Conservation (phyloP, 2,888 invertebrate genomes). For the Adela reaumurella region DNA sequence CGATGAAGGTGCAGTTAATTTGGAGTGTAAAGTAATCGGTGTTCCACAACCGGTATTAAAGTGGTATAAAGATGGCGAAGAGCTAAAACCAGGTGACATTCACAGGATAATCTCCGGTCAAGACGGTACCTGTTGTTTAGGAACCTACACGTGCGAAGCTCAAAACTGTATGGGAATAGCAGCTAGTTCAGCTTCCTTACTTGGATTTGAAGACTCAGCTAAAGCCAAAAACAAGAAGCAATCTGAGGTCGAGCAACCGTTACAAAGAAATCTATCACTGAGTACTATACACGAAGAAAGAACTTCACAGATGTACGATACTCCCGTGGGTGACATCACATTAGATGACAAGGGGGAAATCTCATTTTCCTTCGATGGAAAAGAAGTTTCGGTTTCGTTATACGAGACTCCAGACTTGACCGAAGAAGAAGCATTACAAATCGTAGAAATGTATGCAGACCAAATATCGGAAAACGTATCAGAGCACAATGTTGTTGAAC, state of each 20-base stretch:
- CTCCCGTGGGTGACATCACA: constrained; percentile 72
- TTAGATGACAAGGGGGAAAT: constrained; percentile 81
- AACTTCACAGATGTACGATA: constrained; percentile 84
- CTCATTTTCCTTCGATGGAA: constrained; percentile 87
- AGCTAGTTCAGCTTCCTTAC: constrained; percentile 81
- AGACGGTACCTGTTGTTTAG: constrained; percentile 85
- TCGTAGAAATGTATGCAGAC: constrained; percentile 92
- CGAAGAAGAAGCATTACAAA: constrained; percentile 87
- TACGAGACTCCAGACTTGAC: constrained; percentile 92
- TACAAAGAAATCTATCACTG: constrained; percentile 76
- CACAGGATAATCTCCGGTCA: constrained; percentile 87
- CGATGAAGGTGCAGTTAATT: constrained; percentile 85
- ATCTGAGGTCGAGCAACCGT: constrained; percentile 42
- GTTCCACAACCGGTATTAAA: constrained; percentile 86
- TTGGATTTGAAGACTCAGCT: constrained; percentile 78
- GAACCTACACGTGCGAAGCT: constrained; percentile 89
- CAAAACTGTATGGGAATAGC: constrained; percentile 89
- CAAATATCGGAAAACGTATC: constrained; percentile 84
- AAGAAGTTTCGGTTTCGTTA: constrained; percentile 85
- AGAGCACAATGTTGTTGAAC: constrained; percentile 81
- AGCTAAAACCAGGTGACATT: constrained; percentile 86
- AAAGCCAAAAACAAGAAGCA: constrained; percentile 52
- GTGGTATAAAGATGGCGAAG: constrained; percentile 90
- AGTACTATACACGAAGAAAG: constrained; percentile 90
- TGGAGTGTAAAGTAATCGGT: constrained; percentile 90